Evolutionary conservation across 1,140 invertebrate species (phyloP).

Genomic region (Drosophila grimshawi): DNA sequence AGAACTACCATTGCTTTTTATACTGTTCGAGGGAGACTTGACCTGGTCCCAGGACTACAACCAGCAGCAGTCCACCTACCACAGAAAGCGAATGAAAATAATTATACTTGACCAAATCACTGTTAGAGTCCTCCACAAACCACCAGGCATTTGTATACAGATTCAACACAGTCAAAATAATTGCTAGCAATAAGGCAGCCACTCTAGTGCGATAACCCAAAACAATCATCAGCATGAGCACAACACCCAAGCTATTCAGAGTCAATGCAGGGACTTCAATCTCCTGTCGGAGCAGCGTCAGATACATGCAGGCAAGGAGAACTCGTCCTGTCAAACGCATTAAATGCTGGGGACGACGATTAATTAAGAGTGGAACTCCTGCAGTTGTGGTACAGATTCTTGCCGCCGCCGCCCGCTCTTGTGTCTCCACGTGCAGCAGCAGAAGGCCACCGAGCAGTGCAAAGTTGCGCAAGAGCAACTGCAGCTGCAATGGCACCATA

Average conservation of each 20-base stretch:
- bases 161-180: slow-evolving; percentile 41
- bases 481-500: slow-evolving; percentile 13
- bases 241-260: slow-evolving; percentile 24
- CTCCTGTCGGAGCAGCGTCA: slow-evolving; percentile 38
- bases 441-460: slow-evolving; percentile 42
- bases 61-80: slow-evolving; percentile 44
- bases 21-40: slow-evolving; percentile 48
- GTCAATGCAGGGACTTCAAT: neutral
- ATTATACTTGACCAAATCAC: slow-evolving; percentile 36
- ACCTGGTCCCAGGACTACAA: slow-evolving; percentile 50
- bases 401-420: neutral
- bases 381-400: slow-evolving; percentile 7
- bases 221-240: slow-evolving; percentile 46
- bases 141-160: slow-evolving; percentile 35
- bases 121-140: slow-evolving; percentile 8
- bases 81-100: slow-evolving; percentile 49
- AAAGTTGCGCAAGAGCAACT: slow-evolving; percentile 41
- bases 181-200: slow-evolving; percentile 32
- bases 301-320: slow-evolving; percentile 41
- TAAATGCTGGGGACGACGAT: slow-evolving; percentile 30
- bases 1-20: slow-evolving; percentile 43
- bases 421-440: slow-evolving; percentile 35
- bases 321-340: slow-evolving; percentile 44
- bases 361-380: slow-evolving; percentile 21
- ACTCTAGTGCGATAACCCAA: slow-evolving; percentile 44